These are phyloP conservation scores for Epirrhoe tristata DNA, from an alignment of 2,888 invertebrate genomes.

Conservation along the genomic window DNA sequence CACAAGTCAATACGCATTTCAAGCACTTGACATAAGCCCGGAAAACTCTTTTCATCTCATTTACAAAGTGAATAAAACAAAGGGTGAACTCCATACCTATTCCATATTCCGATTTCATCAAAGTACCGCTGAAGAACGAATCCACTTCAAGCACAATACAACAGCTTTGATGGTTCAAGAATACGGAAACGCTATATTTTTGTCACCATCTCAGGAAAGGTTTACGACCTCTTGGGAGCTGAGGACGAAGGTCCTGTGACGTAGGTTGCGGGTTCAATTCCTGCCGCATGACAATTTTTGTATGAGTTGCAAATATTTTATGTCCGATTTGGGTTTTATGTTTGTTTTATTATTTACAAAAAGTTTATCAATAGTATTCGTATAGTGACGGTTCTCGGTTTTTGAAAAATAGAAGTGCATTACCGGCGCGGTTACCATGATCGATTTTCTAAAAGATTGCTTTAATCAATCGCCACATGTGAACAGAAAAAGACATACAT, in stretches of 20 bases:
- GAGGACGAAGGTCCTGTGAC: too few species aligned
- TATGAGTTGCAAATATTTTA: too few species aligned
- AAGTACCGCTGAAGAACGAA: constrained; percentile 15
- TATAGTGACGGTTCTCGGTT: background rate
- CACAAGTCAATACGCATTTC: background rate
- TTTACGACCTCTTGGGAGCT: too few species aligned
- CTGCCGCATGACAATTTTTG: too few species aligned
- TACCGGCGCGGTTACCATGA: constrained; percentile 22
- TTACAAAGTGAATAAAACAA: constrained; percentile 24
- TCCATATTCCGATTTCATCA: constrained; percentile 16
- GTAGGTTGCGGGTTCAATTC: too few species aligned
- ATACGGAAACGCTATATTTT: background rate
- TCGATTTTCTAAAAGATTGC: constrained; percentile 33
- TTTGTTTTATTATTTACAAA: too few species aligned
- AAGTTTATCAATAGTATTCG: too few species aligned
- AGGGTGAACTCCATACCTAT: constrained; percentile 14
- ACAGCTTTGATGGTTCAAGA: constrained; percentile 9
- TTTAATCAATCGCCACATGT: constrained; percentile 25
- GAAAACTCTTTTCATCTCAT: constrained; percentile 10
- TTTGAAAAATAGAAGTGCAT: constrained; percentile 5
- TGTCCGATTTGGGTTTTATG: too few species aligned
- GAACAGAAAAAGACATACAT: background rate
- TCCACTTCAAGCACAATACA: constrained; percentile 15
- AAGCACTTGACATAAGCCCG: constrained; percentile 8
- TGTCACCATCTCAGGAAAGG: too few species aligned